Percentiles rank a stretch among this genome's conserved stretches.
Evolutionary conservation across 1,140 invertebrate genomes (phyloP).

Genomic region (Proctacanthus coquilletti): DNA sequence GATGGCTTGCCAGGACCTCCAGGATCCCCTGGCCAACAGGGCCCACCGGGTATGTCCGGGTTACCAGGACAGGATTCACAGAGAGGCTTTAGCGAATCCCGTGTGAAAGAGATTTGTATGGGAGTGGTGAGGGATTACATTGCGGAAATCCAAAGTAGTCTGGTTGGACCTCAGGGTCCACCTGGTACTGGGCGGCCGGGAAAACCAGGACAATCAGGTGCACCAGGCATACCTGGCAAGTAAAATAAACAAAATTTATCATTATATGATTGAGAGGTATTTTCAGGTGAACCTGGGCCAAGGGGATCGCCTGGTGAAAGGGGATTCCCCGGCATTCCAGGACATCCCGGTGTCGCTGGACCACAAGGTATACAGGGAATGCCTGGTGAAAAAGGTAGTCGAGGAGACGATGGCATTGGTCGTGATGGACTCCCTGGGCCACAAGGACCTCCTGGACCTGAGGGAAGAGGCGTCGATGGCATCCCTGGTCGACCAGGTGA

Average conservation of each 20-base stretch:
- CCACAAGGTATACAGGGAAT: constrained; percentile 39
- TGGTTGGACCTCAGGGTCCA: constrained; percentile 16
- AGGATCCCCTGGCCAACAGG: constrained; percentile 16
- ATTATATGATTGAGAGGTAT: not conserved
- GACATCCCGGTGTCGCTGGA: constrained; percentile 21
- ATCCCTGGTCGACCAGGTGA: constrained; percentile 41
- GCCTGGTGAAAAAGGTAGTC: constrained; percentile 32
- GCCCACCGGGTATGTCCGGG: too few relatives aligned
- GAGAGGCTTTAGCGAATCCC: too few relatives aligned
- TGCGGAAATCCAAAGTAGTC: constrained; percentile 5
- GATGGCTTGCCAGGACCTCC: constrained; percentile 5
- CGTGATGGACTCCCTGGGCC: constrained; percentile 35
- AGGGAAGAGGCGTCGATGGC: constrained; percentile 43
- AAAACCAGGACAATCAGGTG: constrained; percentile 9
- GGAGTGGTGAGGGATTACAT: constrained; percentile 10
- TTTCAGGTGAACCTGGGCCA: constrained; percentile 12
- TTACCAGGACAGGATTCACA: constrained; percentile 9
- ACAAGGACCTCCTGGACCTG: constrained; percentile 41
- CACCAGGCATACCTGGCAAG: constrained; percentile 6
- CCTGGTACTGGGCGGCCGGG: constrained; percentile 10
- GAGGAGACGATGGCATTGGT: constrained; percentile 28
- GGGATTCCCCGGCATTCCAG: constrained; percentile 23
- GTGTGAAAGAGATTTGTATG: constrained; percentile 10
- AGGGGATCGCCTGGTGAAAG: constrained; percentile 11
- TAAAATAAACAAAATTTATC: constrained; percentile 3